Conservation (phyloP, 2,797 vertebrate species). For the Thunnus albacares region DNA sequence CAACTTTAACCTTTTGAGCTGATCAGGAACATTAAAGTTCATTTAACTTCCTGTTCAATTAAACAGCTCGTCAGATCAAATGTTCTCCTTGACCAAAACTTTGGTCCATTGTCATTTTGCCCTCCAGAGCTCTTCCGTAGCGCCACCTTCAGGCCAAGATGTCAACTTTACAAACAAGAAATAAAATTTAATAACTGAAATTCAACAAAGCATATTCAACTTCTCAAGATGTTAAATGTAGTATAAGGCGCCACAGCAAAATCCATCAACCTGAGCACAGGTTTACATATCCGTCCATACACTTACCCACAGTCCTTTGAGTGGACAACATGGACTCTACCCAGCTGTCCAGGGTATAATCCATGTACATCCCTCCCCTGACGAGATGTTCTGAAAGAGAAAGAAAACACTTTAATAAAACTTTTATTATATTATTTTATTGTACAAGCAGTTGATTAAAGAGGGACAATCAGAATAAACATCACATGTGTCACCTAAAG, state of each 20-base stretch:
- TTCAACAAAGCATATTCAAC: too few relatives aligned
- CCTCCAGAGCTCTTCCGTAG: too few relatives aligned
- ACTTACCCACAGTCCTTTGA: slow-evolving; percentile 63
- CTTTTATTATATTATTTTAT: too few relatives aligned
- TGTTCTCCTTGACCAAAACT: too few relatives aligned
- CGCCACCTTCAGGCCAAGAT: not conserved
- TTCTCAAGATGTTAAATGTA: too few relatives aligned
- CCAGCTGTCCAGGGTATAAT: slow-evolving; percentile 79
- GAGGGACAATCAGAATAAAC: too few relatives aligned
- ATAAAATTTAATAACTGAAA: too few relatives aligned
- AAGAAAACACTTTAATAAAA: too few relatives aligned
- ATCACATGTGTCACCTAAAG: not conserved
- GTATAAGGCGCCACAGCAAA: not conserved
- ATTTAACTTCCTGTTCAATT: too few relatives aligned
- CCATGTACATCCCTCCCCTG: slow-evolving; percentile 69
- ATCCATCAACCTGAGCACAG: not conserved
- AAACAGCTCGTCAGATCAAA: too few relatives aligned
- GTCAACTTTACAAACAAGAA: not conserved
- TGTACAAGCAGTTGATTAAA: not conserved
- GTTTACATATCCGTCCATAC: not conserved
- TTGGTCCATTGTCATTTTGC: too few relatives aligned
- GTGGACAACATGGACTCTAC: slow-evolving; percentile 63
- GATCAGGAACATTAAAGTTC: too few relatives aligned
- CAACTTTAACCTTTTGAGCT: not conserved
- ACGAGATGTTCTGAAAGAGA: slow-evolving; percentile 41